These are phyloP conservation scores for Lycophotia porphyrea DNA, from an alignment of 2,888 invertebrate genomes.

Conservation along the genomic window DNA sequence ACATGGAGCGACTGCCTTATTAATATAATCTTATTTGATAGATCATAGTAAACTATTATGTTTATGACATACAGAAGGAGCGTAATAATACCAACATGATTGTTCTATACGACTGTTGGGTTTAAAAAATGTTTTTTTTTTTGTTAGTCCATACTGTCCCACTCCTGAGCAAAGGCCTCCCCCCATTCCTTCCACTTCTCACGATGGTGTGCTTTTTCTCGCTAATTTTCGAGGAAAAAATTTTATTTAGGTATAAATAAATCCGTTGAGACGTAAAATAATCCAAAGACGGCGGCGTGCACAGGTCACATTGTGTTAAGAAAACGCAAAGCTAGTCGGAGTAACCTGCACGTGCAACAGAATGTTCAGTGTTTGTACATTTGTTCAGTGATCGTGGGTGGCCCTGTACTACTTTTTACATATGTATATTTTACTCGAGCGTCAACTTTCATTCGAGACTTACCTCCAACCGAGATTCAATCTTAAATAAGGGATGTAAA, in stretches of 20 bases:
- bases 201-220: too few species aligned
- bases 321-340: conserved; percentile 65
- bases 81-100: not conserved
- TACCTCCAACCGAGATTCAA: conserved; percentile 77
- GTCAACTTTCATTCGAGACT: conserved; percentile 80
- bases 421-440: conserved; percentile 81
- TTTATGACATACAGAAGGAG: not conserved
- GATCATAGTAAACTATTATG: not conserved
- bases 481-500: conserved; percentile 76
- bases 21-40: not conserved
- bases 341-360: conserved; percentile 69
- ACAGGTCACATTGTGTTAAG: conserved; percentile 67
- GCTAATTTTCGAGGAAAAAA: too few species aligned
- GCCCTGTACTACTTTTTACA: conserved; percentile 84
- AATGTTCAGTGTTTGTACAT: conserved; percentile 69
- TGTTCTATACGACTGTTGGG: not conserved
- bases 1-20: too few species aligned
- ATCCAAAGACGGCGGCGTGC: conserved; percentile 41
- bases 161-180: too few species aligned
- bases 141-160: too few species aligned
- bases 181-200: too few species aligned
- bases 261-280: conserved; percentile 42
- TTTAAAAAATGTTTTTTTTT: not conserved
- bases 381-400: conserved; percentile 83
- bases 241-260: conserved; percentile 3